Base-by-base conservation (phyloP, 2,797 vertebrate genomes). In the Lacerta viridis region DNA sequence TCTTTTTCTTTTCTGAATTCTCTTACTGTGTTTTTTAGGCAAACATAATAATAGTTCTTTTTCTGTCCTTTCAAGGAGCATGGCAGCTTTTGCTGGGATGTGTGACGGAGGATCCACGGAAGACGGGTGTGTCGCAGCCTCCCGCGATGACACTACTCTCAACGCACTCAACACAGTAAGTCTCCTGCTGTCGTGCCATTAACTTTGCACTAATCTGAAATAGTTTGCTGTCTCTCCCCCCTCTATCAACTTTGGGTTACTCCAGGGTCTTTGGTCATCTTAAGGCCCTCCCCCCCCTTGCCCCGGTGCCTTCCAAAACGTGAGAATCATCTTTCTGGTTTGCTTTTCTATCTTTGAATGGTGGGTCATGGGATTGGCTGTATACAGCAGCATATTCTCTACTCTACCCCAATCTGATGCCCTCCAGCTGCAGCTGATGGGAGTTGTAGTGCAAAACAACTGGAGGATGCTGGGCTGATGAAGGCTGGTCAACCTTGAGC, bases 61-160 rank as follows among this genome's bases (percentile, higher is more conserved):
- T 61, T 27, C 11, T 13, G 7, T 74, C 33, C 15, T 74, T 10
- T 90, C 0, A 97, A 99, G 99, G 98, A 99, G 99, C 97, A 99
- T 99, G 99, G 99, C 99, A 77, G 99, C 99, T 18, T 99, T 99
- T 94, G 99, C 99, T 71, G 99, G 99, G 87, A 99, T 99, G 99
- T 99, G 99, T 93, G 99, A 99, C 3, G 99, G 99, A 91, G 99
- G 99, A 86, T 99, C 99, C 84, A 99, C 99, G 2, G 99, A 99
- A 96, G 99, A 99, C 0, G 99, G 99, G 75, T 99, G 99, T 83
- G 97, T 99, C 0, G 99, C 99, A 78, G 99, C 99, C 23, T 99
- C 99, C 76, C 97, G 99, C 91, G 99, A 99, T 0, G 99, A 99
- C 97, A 99, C 99, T 92, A 99, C 99, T 36, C 98, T 99, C 90